Evolutionary conservation across 1,140 invertebrate genomes (phyloP).

Genomic region (Gryllus bimaculatus): DNA sequence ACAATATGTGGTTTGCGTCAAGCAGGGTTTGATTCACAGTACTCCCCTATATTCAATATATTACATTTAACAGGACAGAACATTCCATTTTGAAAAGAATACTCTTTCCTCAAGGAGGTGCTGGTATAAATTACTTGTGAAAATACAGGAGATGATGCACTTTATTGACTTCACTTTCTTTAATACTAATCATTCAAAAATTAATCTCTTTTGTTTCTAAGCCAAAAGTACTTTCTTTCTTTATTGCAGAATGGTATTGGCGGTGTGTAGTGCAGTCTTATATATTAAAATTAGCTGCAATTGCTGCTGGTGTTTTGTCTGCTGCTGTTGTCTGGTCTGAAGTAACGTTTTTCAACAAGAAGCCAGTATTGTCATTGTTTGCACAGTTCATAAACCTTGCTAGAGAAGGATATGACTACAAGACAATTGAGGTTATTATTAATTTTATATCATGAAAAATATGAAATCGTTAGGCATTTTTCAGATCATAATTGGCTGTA

Average conservation of each 20-base stretch:
- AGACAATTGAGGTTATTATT: constrained; percentile 81
- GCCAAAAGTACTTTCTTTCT: background rate
- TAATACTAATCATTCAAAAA: too few relatives aligned
- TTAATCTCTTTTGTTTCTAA: too few relatives aligned
- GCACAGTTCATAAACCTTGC: constrained; percentile 82
- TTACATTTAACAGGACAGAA: too few relatives aligned
- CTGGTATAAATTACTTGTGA: too few relatives aligned
- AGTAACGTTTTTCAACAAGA: constrained; percentile 90
- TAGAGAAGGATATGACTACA: constrained; percentile 78
- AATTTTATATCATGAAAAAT: background rate
- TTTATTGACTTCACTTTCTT: too few relatives aligned
- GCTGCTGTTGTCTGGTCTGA: constrained; percentile 95
- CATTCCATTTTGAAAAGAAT: too few relatives aligned
- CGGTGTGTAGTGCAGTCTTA: constrained; percentile 72
- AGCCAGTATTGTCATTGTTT: constrained; percentile 88
- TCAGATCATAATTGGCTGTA: background rate
- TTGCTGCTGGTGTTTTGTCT: constrained; percentile 70
- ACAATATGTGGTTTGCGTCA: too few relatives aligned
- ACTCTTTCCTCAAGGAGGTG: too few relatives aligned
- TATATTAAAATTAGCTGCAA: constrained; percentile 59
- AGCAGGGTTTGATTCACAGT: too few relatives aligned
- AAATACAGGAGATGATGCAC: too few relatives aligned
- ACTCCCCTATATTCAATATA: too few relatives aligned
- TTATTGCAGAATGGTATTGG: constrained; percentile 87
- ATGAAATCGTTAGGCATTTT: background rate